Evolutionary conservation across 2,113 vertebrate species (phyloP).

Genomic region (Parus major): DNA sequence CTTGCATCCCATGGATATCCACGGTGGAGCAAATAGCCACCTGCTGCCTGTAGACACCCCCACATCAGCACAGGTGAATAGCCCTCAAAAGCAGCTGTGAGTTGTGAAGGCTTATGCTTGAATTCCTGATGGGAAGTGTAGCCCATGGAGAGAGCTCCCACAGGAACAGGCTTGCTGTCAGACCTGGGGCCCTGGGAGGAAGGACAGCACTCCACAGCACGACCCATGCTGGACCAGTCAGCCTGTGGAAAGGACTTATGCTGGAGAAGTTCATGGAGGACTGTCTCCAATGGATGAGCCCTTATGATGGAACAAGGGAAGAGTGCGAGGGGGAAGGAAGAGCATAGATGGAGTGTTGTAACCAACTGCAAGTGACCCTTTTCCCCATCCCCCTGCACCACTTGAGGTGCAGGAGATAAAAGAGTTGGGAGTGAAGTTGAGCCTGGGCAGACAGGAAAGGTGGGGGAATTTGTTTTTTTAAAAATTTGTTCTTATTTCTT

Average conservation of each 20-base stretch:
- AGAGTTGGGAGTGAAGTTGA: background rate
- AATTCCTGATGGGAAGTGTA: background rate
- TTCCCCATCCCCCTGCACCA: background rate
- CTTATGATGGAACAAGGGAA: background rate
- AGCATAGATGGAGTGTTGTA: rapidly evolving
- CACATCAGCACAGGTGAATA: rapidly evolving
- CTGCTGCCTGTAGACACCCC: background rate
- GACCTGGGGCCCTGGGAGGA: background rate
- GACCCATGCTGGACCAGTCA: rapidly evolving
- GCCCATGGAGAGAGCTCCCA: background rate
- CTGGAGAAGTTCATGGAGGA: background rate
- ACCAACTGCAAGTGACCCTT: background rate
- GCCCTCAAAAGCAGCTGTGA: background rate
- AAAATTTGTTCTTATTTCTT: background rate
- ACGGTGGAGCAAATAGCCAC: background rate
- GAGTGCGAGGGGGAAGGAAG: background rate
- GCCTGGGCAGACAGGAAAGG: background rate
- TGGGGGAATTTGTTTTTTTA: rapidly evolving
- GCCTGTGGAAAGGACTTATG: background rate
- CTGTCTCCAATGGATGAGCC: background rate
- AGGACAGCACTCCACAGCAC: background rate
- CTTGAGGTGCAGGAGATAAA: background rate
- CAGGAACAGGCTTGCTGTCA: background rate
- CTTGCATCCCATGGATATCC: background rate
- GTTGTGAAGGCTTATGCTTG: background rate